phyloP scores from a whole-genome alignment of 2,797 vertebrate genomes.

The Ceryle rudis region DNA sequence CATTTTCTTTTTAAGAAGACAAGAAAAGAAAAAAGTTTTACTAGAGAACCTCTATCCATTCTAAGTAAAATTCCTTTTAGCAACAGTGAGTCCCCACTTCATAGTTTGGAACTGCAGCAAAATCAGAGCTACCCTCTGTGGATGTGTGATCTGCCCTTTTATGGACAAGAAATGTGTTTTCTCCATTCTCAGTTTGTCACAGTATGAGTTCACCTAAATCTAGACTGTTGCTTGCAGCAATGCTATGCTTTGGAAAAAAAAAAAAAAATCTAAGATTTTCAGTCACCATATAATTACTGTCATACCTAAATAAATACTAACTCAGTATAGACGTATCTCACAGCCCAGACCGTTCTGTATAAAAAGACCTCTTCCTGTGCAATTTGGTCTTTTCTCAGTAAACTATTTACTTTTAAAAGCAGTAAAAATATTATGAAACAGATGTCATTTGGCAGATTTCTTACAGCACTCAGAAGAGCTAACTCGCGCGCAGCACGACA shows the following conservation, averaged over 20 bases:
- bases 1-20: neutral
- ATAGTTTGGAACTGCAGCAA: conserved; percentile 44
- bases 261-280: neutral
- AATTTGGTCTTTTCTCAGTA: neutral
- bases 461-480: neutral
- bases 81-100: conserved; percentile 28
- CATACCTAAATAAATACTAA: conserved; percentile 33
- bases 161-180: conserved; percentile 77
- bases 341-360: neutral
- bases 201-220: conserved; percentile 67
- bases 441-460: neutral
- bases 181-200: conserved; percentile 66
- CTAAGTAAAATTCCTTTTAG: conserved; percentile 2
- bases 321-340: neutral
- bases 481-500: neutral
- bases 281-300: conserved; percentile 22
- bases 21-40: neutral
- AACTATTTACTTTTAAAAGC: neutral
- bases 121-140: conserved; percentile 49
- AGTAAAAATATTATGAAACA: conserved; percentile 27
- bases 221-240: conserved; percentile 50
- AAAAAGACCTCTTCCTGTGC: neutral
- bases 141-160: conserved; percentile 68
- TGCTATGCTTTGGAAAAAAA: neutral
- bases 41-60: neutral